phyloP scores from a whole-genome alignment of 2,888 invertebrate species.

The Schizotus pectinicornis region DNA sequence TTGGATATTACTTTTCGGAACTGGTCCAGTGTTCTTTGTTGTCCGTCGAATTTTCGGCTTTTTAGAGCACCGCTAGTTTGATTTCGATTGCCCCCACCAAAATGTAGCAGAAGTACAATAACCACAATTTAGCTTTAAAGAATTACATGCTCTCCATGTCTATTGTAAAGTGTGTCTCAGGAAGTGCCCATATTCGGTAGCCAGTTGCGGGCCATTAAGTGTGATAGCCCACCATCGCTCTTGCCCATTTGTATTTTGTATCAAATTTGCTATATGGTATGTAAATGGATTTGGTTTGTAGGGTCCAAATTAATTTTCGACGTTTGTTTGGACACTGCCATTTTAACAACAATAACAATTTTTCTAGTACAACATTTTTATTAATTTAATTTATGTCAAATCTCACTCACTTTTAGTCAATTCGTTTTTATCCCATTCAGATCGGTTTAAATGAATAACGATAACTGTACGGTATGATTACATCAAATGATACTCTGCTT shows the following conservation, averaged over 20 bases:
- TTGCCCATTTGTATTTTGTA: slow-evolving; percentile 28
- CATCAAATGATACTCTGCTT: slow-evolving; percentile 22
- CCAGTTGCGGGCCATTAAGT: slow-evolving; percentile 31
- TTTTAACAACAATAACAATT: slow-evolving; percentile 15
- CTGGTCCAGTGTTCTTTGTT: slow-evolving; percentile 35
- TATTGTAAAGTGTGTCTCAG: slow-evolving; percentile 46
- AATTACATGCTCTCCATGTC: slow-evolving; percentile 41
- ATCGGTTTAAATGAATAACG: slow-evolving; percentile 28
- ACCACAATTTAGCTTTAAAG: slow-evolving; percentile 50
- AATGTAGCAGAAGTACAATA: slow-evolving; percentile 53
- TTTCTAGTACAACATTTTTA: slow-evolving; percentile 22
- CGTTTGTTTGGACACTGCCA: slow-evolving; percentile 29
- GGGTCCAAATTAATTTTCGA: slow-evolving; percentile 21
- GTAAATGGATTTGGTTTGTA: slow-evolving; percentile 19
- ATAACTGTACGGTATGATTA: slow-evolving; percentile 19
- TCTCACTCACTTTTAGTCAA: neutral
- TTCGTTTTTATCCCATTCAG: slow-evolving; percentile 6
- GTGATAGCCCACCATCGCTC: slow-evolving; percentile 28
- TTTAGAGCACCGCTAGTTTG: slow-evolving; percentile 48
- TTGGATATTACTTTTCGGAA: slow-evolving; percentile 32
- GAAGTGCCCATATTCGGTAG: slow-evolving; percentile 47
- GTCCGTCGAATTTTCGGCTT: slow-evolving; percentile 45
- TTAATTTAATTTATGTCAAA: slow-evolving; percentile 13
- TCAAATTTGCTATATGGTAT: slow-evolving; percentile 25
- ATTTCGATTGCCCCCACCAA: slow-evolving; percentile 35